phyloP scores from a whole-genome alignment of 2,888 invertebrate genomes.

The Abscondita cerata region DNA sequence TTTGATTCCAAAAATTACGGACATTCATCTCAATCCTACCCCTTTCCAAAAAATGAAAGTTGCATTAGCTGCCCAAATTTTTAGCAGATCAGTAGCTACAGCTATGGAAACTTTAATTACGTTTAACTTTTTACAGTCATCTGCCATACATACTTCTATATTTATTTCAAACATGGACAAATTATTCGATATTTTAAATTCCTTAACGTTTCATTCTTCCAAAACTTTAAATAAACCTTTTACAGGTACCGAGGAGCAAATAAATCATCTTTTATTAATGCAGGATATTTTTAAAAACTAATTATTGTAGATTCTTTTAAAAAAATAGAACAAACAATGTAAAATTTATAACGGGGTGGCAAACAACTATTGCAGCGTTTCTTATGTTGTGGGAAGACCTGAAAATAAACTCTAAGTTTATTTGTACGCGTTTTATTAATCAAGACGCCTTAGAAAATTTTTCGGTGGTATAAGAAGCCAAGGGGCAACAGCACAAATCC shows the following conservation, averaged over 20 bases:
- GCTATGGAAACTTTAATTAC: background rate
- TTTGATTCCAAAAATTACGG: background rate
- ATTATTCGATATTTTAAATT: constrained; percentile 4
- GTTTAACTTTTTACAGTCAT: background rate
- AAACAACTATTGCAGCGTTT: background rate
- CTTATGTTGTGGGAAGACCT: background rate
- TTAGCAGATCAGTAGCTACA: background rate
- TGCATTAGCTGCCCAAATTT: background rate
- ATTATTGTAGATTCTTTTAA: too few relatives aligned
- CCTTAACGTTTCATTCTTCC: background rate
- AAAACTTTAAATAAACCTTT: background rate
- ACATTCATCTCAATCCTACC: background rate
- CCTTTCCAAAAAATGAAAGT: background rate
- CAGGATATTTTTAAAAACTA: background rate
- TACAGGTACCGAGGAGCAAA: background rate
- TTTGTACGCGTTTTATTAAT: background rate
- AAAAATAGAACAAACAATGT: background rate
- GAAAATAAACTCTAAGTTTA: background rate
- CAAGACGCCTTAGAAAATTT: background rate
- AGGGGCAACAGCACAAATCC: background rate
- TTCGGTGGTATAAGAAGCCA: background rate
- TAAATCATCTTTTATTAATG: background rate
- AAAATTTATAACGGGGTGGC: background rate
- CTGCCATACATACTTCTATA: background rate
- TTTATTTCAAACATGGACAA: background rate